These are phyloP conservation scores for Dromaius novaehollandiae DNA, from an alignment of 2,113 vertebrate species.

Conservation along the genomic window DNA sequence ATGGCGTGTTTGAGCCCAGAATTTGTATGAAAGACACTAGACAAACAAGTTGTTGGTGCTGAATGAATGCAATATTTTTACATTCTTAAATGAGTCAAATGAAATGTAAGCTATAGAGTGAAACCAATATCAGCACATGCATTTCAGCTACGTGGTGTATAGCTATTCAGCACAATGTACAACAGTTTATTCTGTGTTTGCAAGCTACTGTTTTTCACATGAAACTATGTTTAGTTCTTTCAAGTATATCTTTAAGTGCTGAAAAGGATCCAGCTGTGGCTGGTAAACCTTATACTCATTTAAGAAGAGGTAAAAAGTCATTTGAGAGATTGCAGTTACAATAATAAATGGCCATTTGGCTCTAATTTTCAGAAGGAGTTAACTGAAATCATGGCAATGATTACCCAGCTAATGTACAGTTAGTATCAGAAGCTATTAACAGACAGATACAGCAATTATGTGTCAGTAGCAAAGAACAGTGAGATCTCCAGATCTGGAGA, in stretches of 20 bases:
- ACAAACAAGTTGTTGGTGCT: constrained; percentile 31
- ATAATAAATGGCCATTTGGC: constrained; percentile 30
- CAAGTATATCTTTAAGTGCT: not conserved
- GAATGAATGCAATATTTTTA: constrained; percentile 47
- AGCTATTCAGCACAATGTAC: not conserved
- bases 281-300: not conserved
- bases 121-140: not conserved
- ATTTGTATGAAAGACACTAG: constrained; percentile 19
- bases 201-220: not conserved
- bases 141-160: constrained; percentile 16
- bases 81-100: not conserved
- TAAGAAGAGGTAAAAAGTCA: constrained; percentile 11
- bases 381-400: constrained; percentile 72
- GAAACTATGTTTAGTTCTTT: not conserved
- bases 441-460: constrained; percentile 24
- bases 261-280: not conserved
- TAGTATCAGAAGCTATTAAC: constrained; percentile 74
- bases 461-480: constrained; percentile 46
- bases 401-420: constrained; percentile 50
- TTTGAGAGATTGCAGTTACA: not conserved
- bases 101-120: not conserved
- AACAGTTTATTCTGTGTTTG: constrained; percentile 11
- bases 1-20: constrained; percentile 14
- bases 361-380: constrained; percentile 48
- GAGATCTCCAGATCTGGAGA: constrained; percentile 72